Conservation (phyloP, 1,140 invertebrate species). For the Drosophila orena region DNA sequence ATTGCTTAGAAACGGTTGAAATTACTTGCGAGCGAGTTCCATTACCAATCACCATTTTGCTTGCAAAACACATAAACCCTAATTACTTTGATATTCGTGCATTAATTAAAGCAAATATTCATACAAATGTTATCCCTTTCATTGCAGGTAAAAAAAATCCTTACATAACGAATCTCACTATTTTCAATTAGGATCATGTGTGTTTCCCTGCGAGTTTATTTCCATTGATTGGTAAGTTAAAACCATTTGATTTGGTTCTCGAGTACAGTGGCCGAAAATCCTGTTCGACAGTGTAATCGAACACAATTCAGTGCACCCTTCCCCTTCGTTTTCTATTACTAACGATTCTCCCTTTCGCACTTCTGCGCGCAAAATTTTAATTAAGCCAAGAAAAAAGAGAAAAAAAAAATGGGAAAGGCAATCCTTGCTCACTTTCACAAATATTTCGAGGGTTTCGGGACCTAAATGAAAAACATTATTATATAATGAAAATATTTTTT, state of each 20-base stretch:
- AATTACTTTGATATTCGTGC: slow-evolving; percentile 18
- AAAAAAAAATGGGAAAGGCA: background rate
- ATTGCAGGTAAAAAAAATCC: slow-evolving; percentile 57
- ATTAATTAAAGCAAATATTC: slow-evolving; percentile 25
- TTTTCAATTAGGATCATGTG: slow-evolving; percentile 7
- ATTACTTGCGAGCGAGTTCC: slow-evolving; percentile 5
- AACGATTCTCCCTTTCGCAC: background rate
- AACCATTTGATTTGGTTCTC: slow-evolving; percentile 7
- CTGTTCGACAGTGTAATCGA: slow-evolving; percentile 17
- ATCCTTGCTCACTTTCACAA: background rate
- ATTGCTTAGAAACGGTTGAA: slow-evolving; percentile 8
- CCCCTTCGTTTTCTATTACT: background rate
- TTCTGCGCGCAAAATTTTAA: slow-evolving; percentile 24
- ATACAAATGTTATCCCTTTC: slow-evolving; percentile 12
- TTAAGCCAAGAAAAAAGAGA: slow-evolving; percentile 10
- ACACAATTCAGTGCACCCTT: background rate
- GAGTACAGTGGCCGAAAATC: background rate
- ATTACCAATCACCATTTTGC: slow-evolving; percentile 1
- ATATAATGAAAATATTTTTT: too few relatives aligned
- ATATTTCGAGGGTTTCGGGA: background rate
- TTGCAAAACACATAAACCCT: background rate
- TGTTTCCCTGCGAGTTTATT: background rate
- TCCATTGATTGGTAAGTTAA: slow-evolving; percentile 17
- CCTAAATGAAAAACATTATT: too few relatives aligned
- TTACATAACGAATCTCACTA: background rate